These are phyloP conservation scores for Todus mexicanus DNA, from an alignment of 2,797 vertebrate species.

Conservation along the genomic window DNA sequence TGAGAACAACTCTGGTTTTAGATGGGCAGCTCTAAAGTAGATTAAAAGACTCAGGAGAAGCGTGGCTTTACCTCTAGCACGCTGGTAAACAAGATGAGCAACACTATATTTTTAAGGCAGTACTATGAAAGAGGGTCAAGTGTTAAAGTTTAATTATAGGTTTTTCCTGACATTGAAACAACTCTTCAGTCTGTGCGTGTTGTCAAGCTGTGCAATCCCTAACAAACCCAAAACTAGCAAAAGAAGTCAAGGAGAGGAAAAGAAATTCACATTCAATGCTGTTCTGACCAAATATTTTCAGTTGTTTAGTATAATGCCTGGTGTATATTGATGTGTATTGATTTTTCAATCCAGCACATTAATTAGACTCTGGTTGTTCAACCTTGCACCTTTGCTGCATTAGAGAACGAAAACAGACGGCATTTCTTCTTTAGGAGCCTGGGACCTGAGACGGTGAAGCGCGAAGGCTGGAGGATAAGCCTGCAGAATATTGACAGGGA, in stretches of 20 bases:
- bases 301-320: constrained; percentile 58
- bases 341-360: constrained; percentile 59
- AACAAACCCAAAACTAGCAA: neutral
- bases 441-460: neutral
- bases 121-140: neutral
- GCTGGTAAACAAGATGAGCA: neutral
- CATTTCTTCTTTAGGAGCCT: neutral
- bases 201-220: neutral
- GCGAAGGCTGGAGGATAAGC: neutral
- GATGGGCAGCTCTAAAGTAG: neutral
- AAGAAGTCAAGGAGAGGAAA: neutral
- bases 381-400: constrained; percentile 57
- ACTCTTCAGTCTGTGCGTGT: neutral
- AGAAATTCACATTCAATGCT: neutral
- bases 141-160: constrained; percentile 11
- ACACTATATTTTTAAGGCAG: neutral
- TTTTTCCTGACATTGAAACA: neutral
- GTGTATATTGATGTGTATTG: constrained; percentile 64
- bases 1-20: neutral
- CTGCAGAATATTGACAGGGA: constrained; percentile 39
- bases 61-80: neutral
- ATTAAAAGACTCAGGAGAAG: neutral
- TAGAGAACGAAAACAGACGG: constrained; percentile 11
- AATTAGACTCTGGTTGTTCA: constrained; percentile 69
- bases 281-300: constrained; percentile 52